Evolutionary conservation across 2,113 vertebrate species (phyloP).

Genomic region (Brachypodius melanocephalos): DNA sequence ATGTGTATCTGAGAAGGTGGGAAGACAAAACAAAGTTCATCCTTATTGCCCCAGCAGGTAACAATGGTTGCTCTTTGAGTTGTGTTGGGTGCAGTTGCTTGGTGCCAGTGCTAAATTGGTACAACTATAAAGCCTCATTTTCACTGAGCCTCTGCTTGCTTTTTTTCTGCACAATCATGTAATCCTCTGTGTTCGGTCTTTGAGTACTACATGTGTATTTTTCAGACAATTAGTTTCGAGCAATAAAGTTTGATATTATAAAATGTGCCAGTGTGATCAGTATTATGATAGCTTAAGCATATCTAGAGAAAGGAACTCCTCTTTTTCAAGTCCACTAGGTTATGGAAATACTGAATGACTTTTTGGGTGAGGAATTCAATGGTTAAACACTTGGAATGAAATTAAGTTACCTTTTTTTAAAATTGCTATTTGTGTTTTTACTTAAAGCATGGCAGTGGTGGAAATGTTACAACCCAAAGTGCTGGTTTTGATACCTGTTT

Average conservation of each 20-base stretch:
- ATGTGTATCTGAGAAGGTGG: background rate
- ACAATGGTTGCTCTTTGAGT: conserved; percentile 39
- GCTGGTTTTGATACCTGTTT: background rate
- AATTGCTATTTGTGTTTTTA: background rate
- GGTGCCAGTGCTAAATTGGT: conserved; percentile 64
- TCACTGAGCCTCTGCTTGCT: conserved; percentile 68
- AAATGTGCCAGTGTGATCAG: conserved; percentile 27
- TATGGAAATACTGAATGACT: background rate
- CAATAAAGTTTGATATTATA: conserved; percentile 78
- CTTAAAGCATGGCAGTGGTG: accelerated
- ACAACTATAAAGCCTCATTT: conserved; percentile 64
- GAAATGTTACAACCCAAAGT: background rate
- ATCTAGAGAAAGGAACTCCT: background rate
- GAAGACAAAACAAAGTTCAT: background rate
- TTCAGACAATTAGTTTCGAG: conserved; percentile 71
- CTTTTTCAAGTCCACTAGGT: background rate
- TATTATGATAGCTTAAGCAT: background rate
- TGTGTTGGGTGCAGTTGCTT: conserved; percentile 61
- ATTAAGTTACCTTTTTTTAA: background rate
- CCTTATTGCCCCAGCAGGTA: conserved; percentile 28
- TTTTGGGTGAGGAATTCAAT: background rate
- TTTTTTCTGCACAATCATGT: conserved; percentile 68
- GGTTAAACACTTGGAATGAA: background rate
- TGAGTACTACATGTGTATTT: conserved; percentile 69
- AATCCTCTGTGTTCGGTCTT: conserved; percentile 62